Evolutionary conservation across 2,797 vertebrate genomes (phyloP).

Genomic region (Sebastes itinus): DNA sequence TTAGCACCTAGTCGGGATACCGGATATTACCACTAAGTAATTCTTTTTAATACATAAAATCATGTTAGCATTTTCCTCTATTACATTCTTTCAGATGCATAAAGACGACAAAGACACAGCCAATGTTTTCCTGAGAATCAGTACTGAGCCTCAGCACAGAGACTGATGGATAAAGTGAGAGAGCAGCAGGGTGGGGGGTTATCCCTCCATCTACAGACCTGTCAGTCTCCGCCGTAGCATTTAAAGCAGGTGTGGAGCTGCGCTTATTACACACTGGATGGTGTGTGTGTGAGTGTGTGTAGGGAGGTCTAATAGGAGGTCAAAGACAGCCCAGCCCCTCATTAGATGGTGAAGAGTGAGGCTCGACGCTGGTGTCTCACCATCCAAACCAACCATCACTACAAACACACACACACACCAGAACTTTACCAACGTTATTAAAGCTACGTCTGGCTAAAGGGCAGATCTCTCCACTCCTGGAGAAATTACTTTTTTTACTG

Average conservation of each 20-base stretch:
- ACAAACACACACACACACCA: background rate
- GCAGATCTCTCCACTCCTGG: slow-evolving; percentile 76
- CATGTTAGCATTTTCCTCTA: background rate
- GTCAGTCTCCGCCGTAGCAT: slow-evolving; percentile 75
- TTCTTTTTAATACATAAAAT: background rate
- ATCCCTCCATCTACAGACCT: slow-evolving; percentile 70
- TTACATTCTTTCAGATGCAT: background rate
- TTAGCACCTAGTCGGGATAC: background rate
- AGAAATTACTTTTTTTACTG: slow-evolving; percentile 65
- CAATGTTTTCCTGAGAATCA: background rate
- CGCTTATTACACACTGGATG: slow-evolving; percentile 45
- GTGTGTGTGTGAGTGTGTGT: slow-evolving; percentile 39
- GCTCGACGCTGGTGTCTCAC: slow-evolving; percentile 54
- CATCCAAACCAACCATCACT: slow-evolving; percentile 44
- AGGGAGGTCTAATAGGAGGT: slow-evolving; percentile 53
- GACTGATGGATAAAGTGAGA: slow-evolving; percentile 32
- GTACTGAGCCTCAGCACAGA: slow-evolving; percentile 1
- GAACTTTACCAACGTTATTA: slow-evolving; percentile 54
- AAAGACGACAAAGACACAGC: background rate
- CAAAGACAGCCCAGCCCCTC: slow-evolving; percentile 77
- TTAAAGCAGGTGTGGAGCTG: slow-evolving; percentile 80
- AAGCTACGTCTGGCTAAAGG: slow-evolving; percentile 67
- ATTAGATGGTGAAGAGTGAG: slow-evolving; percentile 86
- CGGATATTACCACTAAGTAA: no score
- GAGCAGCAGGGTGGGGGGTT: slow-evolving; percentile 67